phyloP scores from a whole-genome alignment of 2,797 vertebrate genomes.

The Tinamus major region DNA sequence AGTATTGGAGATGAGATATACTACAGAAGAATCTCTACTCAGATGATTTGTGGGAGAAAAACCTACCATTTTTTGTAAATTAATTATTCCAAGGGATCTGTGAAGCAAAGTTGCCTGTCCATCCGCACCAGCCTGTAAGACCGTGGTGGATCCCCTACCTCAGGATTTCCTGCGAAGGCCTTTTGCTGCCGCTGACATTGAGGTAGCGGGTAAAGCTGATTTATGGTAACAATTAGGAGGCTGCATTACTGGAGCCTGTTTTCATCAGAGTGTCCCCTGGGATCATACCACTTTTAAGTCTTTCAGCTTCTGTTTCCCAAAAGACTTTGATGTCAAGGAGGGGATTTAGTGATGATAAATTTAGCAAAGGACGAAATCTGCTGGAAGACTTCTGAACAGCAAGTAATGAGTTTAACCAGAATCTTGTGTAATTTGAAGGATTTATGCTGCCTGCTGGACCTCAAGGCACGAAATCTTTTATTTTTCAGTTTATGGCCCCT shows the following conservation, averaged over 20 bases:
- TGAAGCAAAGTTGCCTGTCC: conserved; percentile 12
- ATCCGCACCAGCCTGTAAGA: neutral
- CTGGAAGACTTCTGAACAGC: conserved; percentile 57
- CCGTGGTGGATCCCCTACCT: neutral
- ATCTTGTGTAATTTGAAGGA: conserved; percentile 60
- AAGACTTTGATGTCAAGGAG: conserved; percentile 67
- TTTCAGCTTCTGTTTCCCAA: conserved; percentile 53
- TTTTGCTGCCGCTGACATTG: conserved; percentile 7
- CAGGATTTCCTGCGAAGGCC: conserved; percentile 33
- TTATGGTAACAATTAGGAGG: conserved; percentile 67
- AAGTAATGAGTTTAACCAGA: conserved; percentile 73
- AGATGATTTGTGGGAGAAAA: neutral
- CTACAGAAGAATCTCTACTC: neutral
- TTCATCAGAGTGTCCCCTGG: conserved; percentile 49
- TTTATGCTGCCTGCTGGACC: conserved; percentile 50
- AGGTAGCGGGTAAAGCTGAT: conserved; percentile 33
- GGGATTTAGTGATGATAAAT: conserved; percentile 76
- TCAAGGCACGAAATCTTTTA: conserved; percentile 50
- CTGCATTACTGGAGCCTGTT: conserved; percentile 59
- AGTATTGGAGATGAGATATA: neutral
- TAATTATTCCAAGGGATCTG: conserved; percentile 15
- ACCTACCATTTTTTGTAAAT: neutral
- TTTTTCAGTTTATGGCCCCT: conserved; percentile 50
- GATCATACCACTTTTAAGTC: conserved; percentile 64
- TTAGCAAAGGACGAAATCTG: conserved; percentile 68